Evolutionary conservation across 1,140 invertebrate species (phyloP).

Genomic region (Calephelis virginiensis): DNA sequence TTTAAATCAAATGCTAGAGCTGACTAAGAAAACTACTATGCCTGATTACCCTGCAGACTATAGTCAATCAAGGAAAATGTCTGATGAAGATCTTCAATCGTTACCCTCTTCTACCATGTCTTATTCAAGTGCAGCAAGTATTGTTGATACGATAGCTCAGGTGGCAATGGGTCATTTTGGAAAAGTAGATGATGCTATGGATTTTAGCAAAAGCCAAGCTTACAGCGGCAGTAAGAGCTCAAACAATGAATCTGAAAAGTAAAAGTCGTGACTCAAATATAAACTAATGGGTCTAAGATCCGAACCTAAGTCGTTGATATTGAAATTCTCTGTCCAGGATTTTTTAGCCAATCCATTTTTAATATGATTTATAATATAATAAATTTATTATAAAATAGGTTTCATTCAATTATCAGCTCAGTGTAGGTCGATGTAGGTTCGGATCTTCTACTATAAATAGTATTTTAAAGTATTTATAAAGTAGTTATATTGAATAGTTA

Average conservation of each 20-base stretch:
- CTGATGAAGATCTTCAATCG: slow-evolving; percentile 60
- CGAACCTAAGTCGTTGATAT: too few relatives aligned
- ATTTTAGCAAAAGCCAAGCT: slow-evolving; percentile 66
- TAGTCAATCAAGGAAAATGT: slow-evolving; percentile 62
- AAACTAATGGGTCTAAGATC: too few relatives aligned
- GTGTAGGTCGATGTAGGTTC: too few relatives aligned
- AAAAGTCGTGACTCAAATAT: slow-evolving; percentile 10
- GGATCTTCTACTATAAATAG: not conserved
- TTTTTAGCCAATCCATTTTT: too few relatives aligned
- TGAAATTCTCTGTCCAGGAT: too few relatives aligned
- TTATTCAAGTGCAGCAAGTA: slow-evolving; percentile 62
- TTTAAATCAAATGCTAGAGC: slow-evolving; percentile 75
- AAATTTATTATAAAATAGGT: not conserved
- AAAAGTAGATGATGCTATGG: slow-evolving; percentile 59
- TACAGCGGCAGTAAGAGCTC: slow-evolving; percentile 49
- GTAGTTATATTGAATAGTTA: not conserved
- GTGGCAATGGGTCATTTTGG: slow-evolving; percentile 68
- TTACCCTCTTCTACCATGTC: slow-evolving; percentile 59
- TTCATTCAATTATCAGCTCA: too few relatives aligned
- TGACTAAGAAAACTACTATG: slow-evolving; percentile 75
- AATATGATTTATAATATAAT: not conserved
- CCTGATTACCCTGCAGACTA: slow-evolving; percentile 69
- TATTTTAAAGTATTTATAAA: not conserved
- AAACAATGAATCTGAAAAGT: slow-evolving; percentile 55
- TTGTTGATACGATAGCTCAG: slow-evolving; percentile 67